Evolutionary conservation across 2,888 invertebrate species (phyloP), one percentile per base, ranked within the genome.

Genomic region (Drosophila fungiperda): DNA sequence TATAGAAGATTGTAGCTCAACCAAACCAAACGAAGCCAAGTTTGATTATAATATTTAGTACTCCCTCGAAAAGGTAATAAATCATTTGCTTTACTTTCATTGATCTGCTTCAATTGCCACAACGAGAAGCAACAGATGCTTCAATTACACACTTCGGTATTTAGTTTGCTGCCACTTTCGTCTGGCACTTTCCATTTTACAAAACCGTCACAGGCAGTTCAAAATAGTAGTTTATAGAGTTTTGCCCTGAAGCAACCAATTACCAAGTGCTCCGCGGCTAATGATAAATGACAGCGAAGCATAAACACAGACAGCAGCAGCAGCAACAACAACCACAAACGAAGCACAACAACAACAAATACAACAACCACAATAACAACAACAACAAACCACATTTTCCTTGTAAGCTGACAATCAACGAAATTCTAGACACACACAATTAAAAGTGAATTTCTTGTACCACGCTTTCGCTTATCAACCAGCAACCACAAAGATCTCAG

Each of bases 381-480:
- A 52, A 35, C 38, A 70, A 54, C 23, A 45, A 45, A 23, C 50
- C 65, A 40, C 6, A 4, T 52, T 26, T 55, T 36, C 12, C 32
- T 26, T 66, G 53, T 76, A 60, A 63, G 66, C 78, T 63, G 77
- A 78, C 68, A 80, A 68, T 50, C 59, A 57, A 78, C 58, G 65
- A 60, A 72, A 73, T 71, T 83, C 80, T 73, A 75, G 55, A 68
- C 71, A 61, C 36, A 68, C 61, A 82, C 77, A 83, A 79, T 89
- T 73, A 87, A 87, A 77, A 72, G 60, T 55, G 58, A 55, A 75
- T 81, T 77, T 76, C 54, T 69, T 57, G 23, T 79, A 68, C 64
- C 48, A 80, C 83, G 83, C 85, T 89, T 89, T 88, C 88, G 83
- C 80, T 85, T 80, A 89, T 80, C 88, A 82, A 48, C 38, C 59